These are phyloP conservation scores for Odontomachus brunneus DNA, from an alignment of 1,140 invertebrate genomes.

Conservation along the genomic window DNA sequence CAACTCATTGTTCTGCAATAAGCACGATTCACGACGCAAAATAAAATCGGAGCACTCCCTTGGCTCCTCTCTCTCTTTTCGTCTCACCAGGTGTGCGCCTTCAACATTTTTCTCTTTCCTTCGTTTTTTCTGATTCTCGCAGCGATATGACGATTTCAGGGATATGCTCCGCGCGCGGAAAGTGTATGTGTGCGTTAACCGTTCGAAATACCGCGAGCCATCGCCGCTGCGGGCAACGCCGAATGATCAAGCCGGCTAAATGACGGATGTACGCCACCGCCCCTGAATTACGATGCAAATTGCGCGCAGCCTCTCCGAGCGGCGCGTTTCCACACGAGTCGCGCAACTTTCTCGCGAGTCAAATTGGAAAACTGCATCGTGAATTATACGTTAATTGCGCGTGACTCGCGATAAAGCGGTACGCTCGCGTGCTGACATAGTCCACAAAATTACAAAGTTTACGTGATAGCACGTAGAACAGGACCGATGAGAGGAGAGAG, in stretches of 20 bases:
- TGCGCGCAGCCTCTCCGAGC: constrained; percentile 27
- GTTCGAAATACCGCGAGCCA: constrained; percentile 1
- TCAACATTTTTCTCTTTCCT: no score
- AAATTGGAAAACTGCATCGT: constrained; percentile 58
- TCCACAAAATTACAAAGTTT: constrained; percentile 35
- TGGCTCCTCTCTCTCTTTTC: background rate
- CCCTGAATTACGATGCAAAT: constrained; percentile 52
- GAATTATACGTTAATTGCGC: constrained; percentile 56
- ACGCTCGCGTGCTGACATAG: constrained; percentile 23
- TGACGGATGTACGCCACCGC: constrained; percentile 25
- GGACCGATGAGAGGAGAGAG: background rate
- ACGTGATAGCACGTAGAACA: constrained; percentile 11
- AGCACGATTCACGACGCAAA: background rate
- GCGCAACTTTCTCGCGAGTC: constrained; percentile 43
- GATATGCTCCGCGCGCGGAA: background rate
- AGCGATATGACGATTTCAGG: background rate
- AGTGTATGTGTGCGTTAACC: background rate
- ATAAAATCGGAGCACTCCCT: background rate
- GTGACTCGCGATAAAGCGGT: constrained; percentile 43
- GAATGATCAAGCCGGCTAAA: constrained; percentile 36
- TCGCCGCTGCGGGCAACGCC: constrained; percentile 6
- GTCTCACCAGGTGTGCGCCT: no score
- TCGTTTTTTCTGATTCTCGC: background rate
- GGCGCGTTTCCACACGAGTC: constrained; percentile 37
- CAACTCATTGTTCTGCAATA: no score